phyloP scores from a whole-genome alignment of 1,140 invertebrate species.

The Whitmania pigra region DNA sequence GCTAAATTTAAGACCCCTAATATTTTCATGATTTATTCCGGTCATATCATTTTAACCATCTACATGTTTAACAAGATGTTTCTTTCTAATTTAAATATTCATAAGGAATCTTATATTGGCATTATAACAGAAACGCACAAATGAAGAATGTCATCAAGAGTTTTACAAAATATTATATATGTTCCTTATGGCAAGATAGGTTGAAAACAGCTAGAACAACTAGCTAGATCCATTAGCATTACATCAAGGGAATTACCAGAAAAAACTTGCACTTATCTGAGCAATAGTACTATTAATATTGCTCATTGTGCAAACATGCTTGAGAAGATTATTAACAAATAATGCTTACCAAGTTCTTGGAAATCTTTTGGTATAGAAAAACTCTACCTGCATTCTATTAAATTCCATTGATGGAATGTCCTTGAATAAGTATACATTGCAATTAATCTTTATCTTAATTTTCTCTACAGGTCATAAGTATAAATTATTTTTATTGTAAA shows the following conservation, averaged over 20 bases:
- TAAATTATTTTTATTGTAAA: neutral
- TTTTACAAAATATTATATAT: too few relatives aligned
- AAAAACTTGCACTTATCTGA: neutral
- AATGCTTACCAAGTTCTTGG: neutral
- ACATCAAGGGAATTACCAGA: neutral
- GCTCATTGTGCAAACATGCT: neutral
- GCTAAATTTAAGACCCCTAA: neutral
- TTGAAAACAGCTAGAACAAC: too few relatives aligned
- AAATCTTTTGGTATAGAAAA: conserved; percentile 3
- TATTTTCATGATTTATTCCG: neutral
- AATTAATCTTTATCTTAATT: neutral
- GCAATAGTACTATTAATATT: too few relatives aligned
- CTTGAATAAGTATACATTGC: neutral
- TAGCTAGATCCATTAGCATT: too few relatives aligned
- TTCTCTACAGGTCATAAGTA: neutral
- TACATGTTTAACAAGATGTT: neutral
- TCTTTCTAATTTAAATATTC: neutral
- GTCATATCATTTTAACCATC: neutral
- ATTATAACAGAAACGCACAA: neutral
- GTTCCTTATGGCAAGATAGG: too few relatives aligned
- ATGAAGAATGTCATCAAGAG: neutral
- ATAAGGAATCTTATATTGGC: neutral
- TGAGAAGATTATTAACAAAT: neutral
- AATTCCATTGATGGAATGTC: conserved; percentile 16
- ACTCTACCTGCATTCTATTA: conserved; percentile 8